Evolutionary conservation across 1,140 invertebrate genomes (phyloP).

Genomic region (Rhyzopertha dominica): DNA sequence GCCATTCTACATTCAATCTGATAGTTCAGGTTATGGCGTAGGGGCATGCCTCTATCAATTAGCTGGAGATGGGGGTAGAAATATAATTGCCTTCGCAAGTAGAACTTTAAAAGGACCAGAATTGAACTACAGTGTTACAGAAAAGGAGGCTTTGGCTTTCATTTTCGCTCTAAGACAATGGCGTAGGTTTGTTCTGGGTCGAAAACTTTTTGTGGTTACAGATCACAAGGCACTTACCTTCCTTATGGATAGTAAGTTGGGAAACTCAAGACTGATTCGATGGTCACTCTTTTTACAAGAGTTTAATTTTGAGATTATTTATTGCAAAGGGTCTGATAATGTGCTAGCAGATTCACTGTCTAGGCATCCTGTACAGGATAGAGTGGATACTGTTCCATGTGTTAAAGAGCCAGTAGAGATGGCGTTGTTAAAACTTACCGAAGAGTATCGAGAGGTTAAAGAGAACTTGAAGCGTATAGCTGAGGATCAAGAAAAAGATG

Average conservation of each 20-base stretch:
- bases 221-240: constrained; percentile 9
- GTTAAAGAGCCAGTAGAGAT: background rate
- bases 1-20: constrained; percentile 1
- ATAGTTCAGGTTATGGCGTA: constrained; percentile 5
- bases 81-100: constrained; percentile 1
- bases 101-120: background rate
- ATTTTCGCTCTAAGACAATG: constrained; percentile 6
- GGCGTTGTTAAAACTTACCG: background rate
- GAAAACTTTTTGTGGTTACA: background rate
- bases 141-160: constrained; percentile 6
- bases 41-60: constrained; percentile 9
- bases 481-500: constrained; percentile 1
- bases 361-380: background rate
- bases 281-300: constrained; percentile 5
- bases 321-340: constrained; percentile 5
- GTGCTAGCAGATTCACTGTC: constrained; percentile 7
- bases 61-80: background rate
- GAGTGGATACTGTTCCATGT: background rate
- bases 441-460: background rate
- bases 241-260: background rate
- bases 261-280: background rate
- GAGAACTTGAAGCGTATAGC: background rate
- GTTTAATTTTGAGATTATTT: background rate
- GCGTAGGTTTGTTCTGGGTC: constrained; percentile 5
- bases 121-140: background rate